A percentile compares a stretch with the other conserved stretches of the same genome.
phyloP scores from a whole-genome alignment of 1,140 invertebrate genomes.

The Phocides pigmalion region DNA sequence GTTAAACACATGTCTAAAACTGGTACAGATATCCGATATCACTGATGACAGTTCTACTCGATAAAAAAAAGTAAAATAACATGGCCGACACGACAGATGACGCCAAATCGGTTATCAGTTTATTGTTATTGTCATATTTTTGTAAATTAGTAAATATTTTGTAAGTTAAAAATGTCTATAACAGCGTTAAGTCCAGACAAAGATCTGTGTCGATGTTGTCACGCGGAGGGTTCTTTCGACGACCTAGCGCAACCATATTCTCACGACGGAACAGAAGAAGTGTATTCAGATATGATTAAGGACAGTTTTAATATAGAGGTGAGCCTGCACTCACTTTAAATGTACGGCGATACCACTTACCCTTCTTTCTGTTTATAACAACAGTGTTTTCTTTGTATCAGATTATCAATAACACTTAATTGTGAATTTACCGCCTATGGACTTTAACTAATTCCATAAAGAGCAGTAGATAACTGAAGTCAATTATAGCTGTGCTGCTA shows the following conservation, averaged over 20 bases:
- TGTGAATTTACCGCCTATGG: too few relatives aligned
- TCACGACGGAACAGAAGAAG: constrained; percentile 44
- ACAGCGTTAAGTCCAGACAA: constrained; percentile 57
- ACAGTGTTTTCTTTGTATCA: too few relatives aligned
- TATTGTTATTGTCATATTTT: constrained; percentile 9
- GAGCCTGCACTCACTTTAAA: constrained; percentile 38
- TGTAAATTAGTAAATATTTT: constrained; percentile 28
- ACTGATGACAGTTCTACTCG: neutral
- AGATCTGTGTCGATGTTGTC: constrained; percentile 69
- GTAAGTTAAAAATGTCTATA: constrained; percentile 52
- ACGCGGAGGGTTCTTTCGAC: constrained; percentile 57
- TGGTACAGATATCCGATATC: too few relatives aligned
- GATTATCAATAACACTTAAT: too few relatives aligned
- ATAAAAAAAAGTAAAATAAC: constrained; percentile 12
- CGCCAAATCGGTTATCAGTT: neutral
- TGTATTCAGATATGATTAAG: constrained; percentile 64
- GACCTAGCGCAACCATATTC: constrained; percentile 50
- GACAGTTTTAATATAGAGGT: constrained; percentile 62
- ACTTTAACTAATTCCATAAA: too few relatives aligned
- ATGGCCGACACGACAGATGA: constrained; percentile 8
- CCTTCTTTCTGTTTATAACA: too few relatives aligned
- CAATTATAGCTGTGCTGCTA: too few relatives aligned
- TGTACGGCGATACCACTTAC: too few relatives aligned
- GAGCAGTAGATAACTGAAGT: too few relatives aligned
- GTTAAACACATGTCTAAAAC: too few relatives aligned